phyloP scores from a whole-genome alignment of 2,797 vertebrate genomes.

The Cheirogaleus major region DNA sequence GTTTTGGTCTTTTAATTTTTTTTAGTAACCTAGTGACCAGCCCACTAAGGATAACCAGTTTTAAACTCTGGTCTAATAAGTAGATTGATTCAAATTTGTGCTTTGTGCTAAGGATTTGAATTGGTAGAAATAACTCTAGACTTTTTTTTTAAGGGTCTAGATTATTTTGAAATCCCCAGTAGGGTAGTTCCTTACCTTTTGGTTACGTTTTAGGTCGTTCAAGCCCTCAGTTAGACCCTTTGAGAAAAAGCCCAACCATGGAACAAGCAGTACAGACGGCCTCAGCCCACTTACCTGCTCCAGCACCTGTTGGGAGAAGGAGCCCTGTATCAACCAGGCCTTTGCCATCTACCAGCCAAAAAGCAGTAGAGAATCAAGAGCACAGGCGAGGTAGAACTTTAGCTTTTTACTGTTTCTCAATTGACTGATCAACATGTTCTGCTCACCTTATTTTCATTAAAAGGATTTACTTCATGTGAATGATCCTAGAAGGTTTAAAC shows the following conservation, averaged over 20 bases:
- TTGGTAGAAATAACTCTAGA: constrained; percentile 72
- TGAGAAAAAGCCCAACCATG: constrained; percentile 90
- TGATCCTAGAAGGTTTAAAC: constrained; percentile 57
- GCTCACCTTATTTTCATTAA: constrained; percentile 67
- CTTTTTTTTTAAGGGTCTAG: constrained; percentile 60
- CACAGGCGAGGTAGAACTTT: constrained; percentile 91
- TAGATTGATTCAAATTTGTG: constrained; percentile 40
- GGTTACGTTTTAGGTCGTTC: constrained; percentile 87
- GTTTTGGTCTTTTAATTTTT: background rate
- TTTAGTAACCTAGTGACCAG: background rate
- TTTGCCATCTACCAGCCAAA: constrained; percentile 88
- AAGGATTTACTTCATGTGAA: constrained; percentile 52
- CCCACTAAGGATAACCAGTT: constrained; percentile 4
- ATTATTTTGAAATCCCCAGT: constrained; percentile 57
- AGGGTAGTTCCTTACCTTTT: constrained; percentile 78
- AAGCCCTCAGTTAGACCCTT: constrained; percentile 90
- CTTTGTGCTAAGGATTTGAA: constrained; percentile 61
- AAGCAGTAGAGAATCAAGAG: constrained; percentile 92
- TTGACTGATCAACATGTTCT: constrained; percentile 58
- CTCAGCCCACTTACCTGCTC: constrained; percentile 84
- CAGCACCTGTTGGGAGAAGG: constrained; percentile 89
- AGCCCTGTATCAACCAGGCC: constrained; percentile 88
- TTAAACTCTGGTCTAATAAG: constrained; percentile 49
- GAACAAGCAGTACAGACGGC: constrained; percentile 91
- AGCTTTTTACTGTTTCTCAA: constrained; percentile 22